Base-by-base conservation (phyloP, 2,888 invertebrate species). In the Timema podura region DNA sequence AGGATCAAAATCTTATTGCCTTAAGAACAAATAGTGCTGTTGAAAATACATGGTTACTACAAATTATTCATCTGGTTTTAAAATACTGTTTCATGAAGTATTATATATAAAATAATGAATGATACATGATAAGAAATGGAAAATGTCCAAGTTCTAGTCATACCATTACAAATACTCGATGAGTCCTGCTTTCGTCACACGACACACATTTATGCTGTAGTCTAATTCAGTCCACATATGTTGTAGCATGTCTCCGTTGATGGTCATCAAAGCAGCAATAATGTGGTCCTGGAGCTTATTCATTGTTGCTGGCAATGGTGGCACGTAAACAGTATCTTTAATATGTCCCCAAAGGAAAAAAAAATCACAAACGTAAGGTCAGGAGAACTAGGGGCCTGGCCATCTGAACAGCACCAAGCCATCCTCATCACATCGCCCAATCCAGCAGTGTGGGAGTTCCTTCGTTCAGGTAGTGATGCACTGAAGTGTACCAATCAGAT, bases 191-290 rank as follows among this genome's bases (percentile, higher is more conserved):
- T 11, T 65, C 0, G 16, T 48, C 11, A 49, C 65, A 47, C 15
- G n/a, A n/a, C 45, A 13, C 51, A 64, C 65, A 8, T 65, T 46
- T 16, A 65, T 10, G n/a, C n/a, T 5, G 44, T 61, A 61, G 44
- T 61, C 61, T 9, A 61, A 3, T 44, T 61, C 61, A 0, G 5
- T 10, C 61, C 61, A 30, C 6, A 44, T 11, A 13, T n/a, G 6
- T 61, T 61, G 61, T 13, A 61, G 61, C 61, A 61, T 61, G 44
- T 16, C 11, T 45, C 61, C 45, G 61, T 61, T 45, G 44, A 61
- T 30, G 30, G 57, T 9, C 30, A 7, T 16, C 15, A 57, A 57
- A 11, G 57, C 5, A 6, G n/a, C 6, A 16, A 54, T 57, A 7
- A 57, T 57, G 11, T 11, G 16, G 16, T 7, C 8, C 6, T 2